These are phyloP conservation scores for Callopanchax toddi DNA, from an alignment of 2,113 vertebrate species.

Conservation along the genomic window DNA sequence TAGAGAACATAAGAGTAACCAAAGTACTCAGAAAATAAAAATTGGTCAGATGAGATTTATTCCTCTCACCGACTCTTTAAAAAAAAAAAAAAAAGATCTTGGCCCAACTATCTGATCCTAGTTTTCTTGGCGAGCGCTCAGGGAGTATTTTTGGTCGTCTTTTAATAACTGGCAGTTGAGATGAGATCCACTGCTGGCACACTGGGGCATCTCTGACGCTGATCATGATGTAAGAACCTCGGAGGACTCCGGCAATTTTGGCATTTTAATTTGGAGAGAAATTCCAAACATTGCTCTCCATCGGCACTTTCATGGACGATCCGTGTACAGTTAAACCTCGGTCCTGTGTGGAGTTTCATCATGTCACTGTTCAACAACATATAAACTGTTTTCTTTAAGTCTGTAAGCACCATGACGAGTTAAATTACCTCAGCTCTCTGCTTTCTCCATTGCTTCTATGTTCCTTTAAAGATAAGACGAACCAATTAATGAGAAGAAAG, in stretches of 20 bases:
- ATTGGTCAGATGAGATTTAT: slow-evolving; percentile 4
- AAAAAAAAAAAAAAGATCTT: too few relatives aligned
- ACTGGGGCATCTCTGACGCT: slow-evolving; percentile 53
- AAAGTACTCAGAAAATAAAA: slow-evolving; percentile 7
- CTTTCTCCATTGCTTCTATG: slow-evolving; percentile 17
- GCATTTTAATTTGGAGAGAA: slow-evolving; percentile 8
- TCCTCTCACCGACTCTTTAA: slow-evolving; percentile 20
- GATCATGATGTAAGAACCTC: slow-evolving; percentile 54
- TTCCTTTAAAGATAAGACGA: slow-evolving; percentile 53
- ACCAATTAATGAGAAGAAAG: slow-evolving; percentile 55
- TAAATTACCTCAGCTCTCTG: slow-evolving; percentile 15
- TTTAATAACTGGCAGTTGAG: slow-evolving; percentile 58
- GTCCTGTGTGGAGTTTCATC: not conserved
- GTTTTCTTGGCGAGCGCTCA: slow-evolving; percentile 29
- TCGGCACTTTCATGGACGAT: not conserved
- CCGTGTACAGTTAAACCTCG: not conserved
- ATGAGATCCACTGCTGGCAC: slow-evolving; percentile 57
- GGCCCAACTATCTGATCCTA: slow-evolving; percentile 18
- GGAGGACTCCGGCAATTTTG: slow-evolving; percentile 2
- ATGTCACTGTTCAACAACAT: not conserved
- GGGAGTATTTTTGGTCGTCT: slow-evolving; percentile 47
- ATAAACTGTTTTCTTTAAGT: not conserved
- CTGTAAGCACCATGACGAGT: slow-evolving; percentile 7
- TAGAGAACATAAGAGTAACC: not conserved
- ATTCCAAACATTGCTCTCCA: slow-evolving; percentile 16